These are phyloP conservation scores for Clupea harengus DNA, from an alignment of 2,113 vertebrate genomes.

Conservation along the genomic window DNA sequence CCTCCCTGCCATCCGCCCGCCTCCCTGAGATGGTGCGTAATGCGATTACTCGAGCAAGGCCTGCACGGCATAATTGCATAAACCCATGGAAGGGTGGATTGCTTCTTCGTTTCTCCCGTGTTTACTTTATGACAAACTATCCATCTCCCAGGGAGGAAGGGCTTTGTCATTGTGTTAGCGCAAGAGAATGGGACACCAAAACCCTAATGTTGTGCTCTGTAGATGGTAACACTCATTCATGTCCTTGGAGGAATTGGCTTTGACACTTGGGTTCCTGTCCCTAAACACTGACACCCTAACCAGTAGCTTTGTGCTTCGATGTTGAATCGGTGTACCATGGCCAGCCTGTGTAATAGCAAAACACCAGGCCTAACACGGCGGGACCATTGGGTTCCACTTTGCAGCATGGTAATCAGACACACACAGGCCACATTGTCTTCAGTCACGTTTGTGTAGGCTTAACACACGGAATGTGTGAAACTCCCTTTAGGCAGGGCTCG, in stretches of 20 bases:
- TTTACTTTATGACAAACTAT: constrained; percentile 49
- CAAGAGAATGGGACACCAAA: not conserved
- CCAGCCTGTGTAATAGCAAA: not conserved
- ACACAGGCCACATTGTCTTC: constrained; percentile 2
- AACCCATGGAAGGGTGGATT: constrained; percentile 54
- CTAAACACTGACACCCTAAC: no score
- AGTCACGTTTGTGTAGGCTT: not conserved
- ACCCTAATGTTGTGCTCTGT: not conserved
- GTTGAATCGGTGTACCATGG: no score
- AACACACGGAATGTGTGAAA: not conserved
- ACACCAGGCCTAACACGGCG: not conserved
- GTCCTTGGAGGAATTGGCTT: not conserved
- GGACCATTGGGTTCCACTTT: not conserved
- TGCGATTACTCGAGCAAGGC: constrained; percentile 55
- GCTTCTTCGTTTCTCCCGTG: constrained; percentile 38
- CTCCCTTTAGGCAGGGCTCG: not conserved
- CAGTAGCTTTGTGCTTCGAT: no score
- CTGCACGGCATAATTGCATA: constrained; percentile 60
- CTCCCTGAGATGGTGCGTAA: constrained; percentile 55
- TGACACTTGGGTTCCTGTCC: not conserved
- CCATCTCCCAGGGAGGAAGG: not conserved
- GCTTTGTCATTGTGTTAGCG: not conserved
- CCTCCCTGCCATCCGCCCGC: constrained; percentile 42
- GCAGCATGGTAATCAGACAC: not conserved
- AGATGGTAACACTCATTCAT: not conserved